Evolutionary conservation across 2,113 vertebrate species (phyloP), one percentile per base, ranked within the genome.

Genomic region (Stercorarius parasiticus): DNA sequence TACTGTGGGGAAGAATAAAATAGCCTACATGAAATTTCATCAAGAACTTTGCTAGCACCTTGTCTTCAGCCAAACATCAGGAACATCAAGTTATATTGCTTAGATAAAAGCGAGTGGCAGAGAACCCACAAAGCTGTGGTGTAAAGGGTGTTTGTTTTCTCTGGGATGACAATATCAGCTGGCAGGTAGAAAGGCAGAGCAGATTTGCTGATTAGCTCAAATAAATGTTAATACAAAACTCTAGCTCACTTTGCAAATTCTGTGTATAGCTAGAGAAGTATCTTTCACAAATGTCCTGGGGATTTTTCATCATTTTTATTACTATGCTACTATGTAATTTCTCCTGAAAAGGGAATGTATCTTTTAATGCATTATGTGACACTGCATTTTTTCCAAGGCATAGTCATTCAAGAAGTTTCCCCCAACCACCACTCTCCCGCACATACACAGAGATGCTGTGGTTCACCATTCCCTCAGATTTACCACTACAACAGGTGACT

Each of bases 191-290:
- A 90, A 91, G 62, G 27, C 34, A 88, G 52, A 73, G 50, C 32
- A 86, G 56, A 79, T 95, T 66, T 90, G 40, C 11, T 62, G 85
- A 95, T 94, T 71, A 87, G 73, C 77, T 94, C 59, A 92, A 85
- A 38, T 80, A 82, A 96, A 84, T 77, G 36, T 26, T 90, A 86
- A 82, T 58, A 73, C 10, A 69, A 74, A 96, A 77, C 29, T 64
- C 53, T 19, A 81, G 26, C 40, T 88, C 77, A 30, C 52, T 84
- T 83, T 65, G 77, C 73, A 86, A 55, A 64, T 88, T 95, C 72
- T 82, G 34, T 56, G 32, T 88, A 69, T 38, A 78, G 34, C 56
- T 77, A 71, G n/a, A 83, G 42, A 77, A 86, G 5, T 5, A 38
- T 59, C 42, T 55, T 90, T 81, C 76, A 78, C 59, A 86, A 69